Base-by-base conservation (phyloP, 2,888 invertebrate genomes). In the Amphiduros pacificus region DNA sequence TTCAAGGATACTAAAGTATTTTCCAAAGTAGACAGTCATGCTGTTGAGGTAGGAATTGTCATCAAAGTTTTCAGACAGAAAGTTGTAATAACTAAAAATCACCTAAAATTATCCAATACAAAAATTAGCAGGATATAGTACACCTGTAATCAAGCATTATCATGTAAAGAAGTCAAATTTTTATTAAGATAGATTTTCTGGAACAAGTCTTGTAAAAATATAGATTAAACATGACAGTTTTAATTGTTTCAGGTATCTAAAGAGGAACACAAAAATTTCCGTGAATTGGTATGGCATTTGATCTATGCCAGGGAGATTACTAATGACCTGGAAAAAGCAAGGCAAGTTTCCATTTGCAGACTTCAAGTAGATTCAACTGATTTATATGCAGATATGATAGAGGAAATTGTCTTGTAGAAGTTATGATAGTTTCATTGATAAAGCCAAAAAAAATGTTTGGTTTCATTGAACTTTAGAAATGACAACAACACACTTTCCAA, bases 291-390 rank as follows among this genome's bases (percentile, higher is more conserved):
- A 17, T 82, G 82, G 81, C 81, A 81, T 76, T 70, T 82, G 67
- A 81, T 82, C 62, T 82, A 77, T 64, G 78, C 80, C 41, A 75
- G 81, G 67, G 77, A 80, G 65, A 81, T 82, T 66, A 79, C 78
- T 40, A 80, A 82, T 72, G 81, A 82, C 66, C 72, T 82, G 36
- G 81, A 82, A 62, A 82, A 82, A 74, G 80, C 79, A 66, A 78
- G 82, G 80, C 81, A 67, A 66, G 68, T n/a, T n/a, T n/a, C n/a
- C n/a, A n/a, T n/a, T n/a, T n/a, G n/a, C n/a, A n/a, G n/a, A n/a
- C n/a, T n/a, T n/a, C n/a, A n/a, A n/a, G n/a, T n/a, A n/a, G n/a
- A n/a, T n/a, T n/a, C n/a, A n/a, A n/a, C n/a, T n/a, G n/a, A n/a
- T n/a, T n/a, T n/a, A n/a, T n/a, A n/a, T n/a, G n/a, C n/a, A n/a